These are phyloP conservation scores for Solea solea DNA, from an alignment of 2,113 vertebrate species.

Conservation along the genomic window DNA sequence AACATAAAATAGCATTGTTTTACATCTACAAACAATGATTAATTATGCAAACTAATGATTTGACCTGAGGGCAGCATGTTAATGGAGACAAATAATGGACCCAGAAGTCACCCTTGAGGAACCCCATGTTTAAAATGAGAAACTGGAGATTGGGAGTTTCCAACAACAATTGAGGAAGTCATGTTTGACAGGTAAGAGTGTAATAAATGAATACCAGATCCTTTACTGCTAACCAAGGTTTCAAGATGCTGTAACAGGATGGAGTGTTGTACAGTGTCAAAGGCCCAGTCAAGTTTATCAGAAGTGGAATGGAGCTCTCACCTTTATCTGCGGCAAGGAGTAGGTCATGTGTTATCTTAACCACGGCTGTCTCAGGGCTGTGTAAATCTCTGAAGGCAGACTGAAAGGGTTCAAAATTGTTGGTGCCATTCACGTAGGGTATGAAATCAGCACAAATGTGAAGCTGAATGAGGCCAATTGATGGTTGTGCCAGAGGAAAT, in stretches of 20 bases:
- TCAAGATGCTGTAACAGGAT: not conserved
- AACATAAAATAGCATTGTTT: too few species aligned
- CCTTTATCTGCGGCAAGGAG: not conserved
- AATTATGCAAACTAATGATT: too few species aligned
- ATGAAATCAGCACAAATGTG: not conserved
- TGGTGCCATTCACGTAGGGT: not conserved
- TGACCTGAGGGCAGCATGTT: too few species aligned
- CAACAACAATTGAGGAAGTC: not conserved
- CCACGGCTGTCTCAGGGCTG: not conserved
- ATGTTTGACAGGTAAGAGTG: not conserved
- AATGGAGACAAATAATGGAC: too few species aligned
- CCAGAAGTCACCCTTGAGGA: too few species aligned
- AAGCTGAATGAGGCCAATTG: not conserved
- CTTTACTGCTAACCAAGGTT: not conserved
- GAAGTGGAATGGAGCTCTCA: not conserved
- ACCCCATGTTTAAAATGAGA: not conserved
- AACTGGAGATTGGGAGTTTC: not conserved
- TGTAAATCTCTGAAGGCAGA: not conserved
- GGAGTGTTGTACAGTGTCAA: not conserved
- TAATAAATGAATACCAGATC: not conserved
- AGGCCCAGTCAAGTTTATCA: not conserved
- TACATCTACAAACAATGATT: too few species aligned
- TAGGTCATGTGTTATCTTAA: not conserved
- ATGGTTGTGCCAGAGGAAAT: not conserved
- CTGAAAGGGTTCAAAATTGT: not conserved